Conservation (phyloP, 2,888 invertebrate species). For the Zygothrica quintamaculata region DNA sequence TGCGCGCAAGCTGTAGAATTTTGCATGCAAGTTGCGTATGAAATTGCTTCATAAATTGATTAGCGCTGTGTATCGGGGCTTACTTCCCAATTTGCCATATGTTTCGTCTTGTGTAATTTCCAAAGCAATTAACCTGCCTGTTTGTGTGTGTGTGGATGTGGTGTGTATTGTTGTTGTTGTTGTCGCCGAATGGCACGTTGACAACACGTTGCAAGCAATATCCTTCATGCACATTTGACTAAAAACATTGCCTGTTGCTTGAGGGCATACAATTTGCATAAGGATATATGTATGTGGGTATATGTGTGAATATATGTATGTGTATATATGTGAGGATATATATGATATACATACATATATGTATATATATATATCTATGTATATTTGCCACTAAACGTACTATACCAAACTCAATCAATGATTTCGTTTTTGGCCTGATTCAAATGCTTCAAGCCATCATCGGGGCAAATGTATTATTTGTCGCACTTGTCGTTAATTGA, state of each 20-base stretch:
- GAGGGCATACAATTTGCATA: too few relatives aligned
- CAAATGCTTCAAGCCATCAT: conserved; percentile 6
- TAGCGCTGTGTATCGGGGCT: conserved; percentile 44
- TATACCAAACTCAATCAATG: conserved; percentile 69
- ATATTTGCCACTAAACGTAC: conserved; percentile 32
- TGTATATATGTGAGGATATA: conserved; percentile 11
- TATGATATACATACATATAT: too few relatives aligned
- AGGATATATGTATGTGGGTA: conserved; percentile 9
- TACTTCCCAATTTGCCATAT: conserved; percentile 43
- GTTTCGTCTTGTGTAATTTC: conserved; percentile 65
- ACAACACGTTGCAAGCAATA: conserved; percentile 54
- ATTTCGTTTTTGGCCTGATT: conserved; percentile 28
- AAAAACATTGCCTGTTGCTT: conserved; percentile 34
- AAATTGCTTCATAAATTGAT: conserved; percentile 74
- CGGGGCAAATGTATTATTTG: conserved; percentile 41
- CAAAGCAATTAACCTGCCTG: conserved; percentile 74
- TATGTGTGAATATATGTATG: conserved; percentile 18
- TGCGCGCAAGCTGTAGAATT: too few relatives aligned
- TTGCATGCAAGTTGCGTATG: conserved; percentile 23
- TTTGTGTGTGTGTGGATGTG: too few relatives aligned
- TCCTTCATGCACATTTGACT: conserved; percentile 43
- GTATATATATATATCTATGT: conserved; percentile 12
- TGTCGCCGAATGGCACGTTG: conserved; percentile 24
- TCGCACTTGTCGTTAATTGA: conserved; percentile 69
- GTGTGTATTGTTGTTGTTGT: too few relatives aligned